A percentile compares a stretch with the other conserved stretches of the same genome.
Evolutionary conservation across 1,140 invertebrate species (phyloP).

Genomic region (Cataglyphis hispanica): DNA sequence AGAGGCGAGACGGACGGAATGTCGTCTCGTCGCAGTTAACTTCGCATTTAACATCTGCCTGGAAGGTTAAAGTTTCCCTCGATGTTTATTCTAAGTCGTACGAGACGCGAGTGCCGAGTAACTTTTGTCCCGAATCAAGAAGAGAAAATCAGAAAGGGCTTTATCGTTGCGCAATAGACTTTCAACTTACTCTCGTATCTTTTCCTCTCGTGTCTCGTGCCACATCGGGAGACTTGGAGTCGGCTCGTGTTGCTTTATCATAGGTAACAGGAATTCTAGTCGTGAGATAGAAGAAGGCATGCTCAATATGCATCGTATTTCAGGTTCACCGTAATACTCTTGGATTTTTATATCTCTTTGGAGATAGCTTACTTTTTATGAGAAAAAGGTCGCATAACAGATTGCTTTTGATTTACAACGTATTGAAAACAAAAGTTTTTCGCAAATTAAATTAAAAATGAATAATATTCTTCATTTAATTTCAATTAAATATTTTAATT

Average conservation of each 20-base stretch:
- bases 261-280: conserved; percentile 20
- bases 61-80: conserved; percentile 84
- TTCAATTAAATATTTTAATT: background rate
- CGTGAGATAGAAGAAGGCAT: background rate
- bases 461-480: background rate
- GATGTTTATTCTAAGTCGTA: conserved; percentile 82
- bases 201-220: conserved; percentile 1
- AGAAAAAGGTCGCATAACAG: background rate
- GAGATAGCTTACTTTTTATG: background rate
- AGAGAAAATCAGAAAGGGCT: conserved; percentile 76
- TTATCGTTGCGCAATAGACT: conserved; percentile 68
- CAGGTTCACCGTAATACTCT: background rate
- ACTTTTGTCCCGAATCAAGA: conserved; percentile 74
- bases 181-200: conserved; percentile 44
- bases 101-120: conserved; percentile 66
- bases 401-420: background rate
- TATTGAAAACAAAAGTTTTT: background rate
- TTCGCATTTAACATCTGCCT: conserved; percentile 83
- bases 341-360: background rate
- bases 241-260: conserved; percentile 32
- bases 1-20: conserved; percentile 32
- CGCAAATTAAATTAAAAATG: background rate
- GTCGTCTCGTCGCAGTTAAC: conserved; percentile 81
- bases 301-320: background rate
- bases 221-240: conserved; percentile 6